Base-by-base conservation (phyloP, 2,888 invertebrate species). In the Thymelicus sylvestris region DNA sequence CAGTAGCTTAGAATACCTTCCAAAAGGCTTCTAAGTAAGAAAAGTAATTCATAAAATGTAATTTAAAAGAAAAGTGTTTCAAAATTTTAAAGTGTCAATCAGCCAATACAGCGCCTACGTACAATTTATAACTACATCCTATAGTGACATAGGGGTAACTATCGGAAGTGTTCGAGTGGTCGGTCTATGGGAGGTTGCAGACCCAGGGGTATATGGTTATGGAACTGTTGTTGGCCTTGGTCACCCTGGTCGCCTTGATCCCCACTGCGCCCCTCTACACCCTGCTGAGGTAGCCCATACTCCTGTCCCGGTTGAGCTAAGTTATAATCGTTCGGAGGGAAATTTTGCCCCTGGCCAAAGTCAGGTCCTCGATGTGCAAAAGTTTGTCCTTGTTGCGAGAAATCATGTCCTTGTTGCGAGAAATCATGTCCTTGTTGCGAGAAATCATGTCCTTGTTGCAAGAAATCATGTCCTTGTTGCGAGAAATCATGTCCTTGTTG, bases 141-240 rank as follows among this genome's bases (percentile, higher is more conserved):
- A 76, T 75, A 71, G 61, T 60, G 39, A 63, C 66, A 75, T 74
- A 78, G 74, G 66, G 57, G 74, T 74, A 73, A 72, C 72, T 90
- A 93, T 77, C 85, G 87, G 82, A 93, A 93, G 76, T 92, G 85
- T 59, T 93, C 93, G n/a, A 91, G 85, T 6, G 93, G 91, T 48
- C 91, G 84, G 76, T 93, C 90, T 50, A 92, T 84, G 5, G 93
- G 93, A n/a, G 86, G 89, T 80, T 93, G 92, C 44, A 92, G 84
- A 7, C 88, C 89, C 15, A 91, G 81, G 0, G 94, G 93, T 73
- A 94, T 92, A 80, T 93, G 94, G 76, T 93, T 92, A 76, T 90
- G 91, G 77, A 80, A 94, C 63, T 82, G 81, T 74, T 88, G 88
- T 47, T 78, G 82, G 13, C 79, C 83, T 55, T 79, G 77, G 62